Evolutionary conservation across 2,888 invertebrate species (phyloP).

Genomic region (Microdon myrmicae): DNA sequence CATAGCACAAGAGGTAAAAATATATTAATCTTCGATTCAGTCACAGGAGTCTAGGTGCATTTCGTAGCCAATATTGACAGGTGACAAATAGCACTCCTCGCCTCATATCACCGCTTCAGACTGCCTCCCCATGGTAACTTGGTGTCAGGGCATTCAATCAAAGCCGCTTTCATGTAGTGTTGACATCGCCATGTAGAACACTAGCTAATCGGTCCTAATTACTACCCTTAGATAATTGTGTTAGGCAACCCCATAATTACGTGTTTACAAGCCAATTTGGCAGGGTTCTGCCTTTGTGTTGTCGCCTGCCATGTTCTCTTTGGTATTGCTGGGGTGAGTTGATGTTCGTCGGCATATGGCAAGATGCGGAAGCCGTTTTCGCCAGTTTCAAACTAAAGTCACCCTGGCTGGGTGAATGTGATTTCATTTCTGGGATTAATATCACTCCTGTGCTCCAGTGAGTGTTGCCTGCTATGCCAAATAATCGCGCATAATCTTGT

Average conservation of each 20-base stretch:
- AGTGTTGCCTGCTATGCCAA: constrained; percentile 17
- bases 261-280: constrained; percentile 53
- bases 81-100: constrained; percentile 33
- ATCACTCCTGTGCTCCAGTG: constrained; percentile 15
- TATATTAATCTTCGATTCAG: too few species aligned
- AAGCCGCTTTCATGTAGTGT: constrained; percentile 28
- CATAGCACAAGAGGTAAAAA: too few species aligned
- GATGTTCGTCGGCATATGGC: constrained; percentile 24
- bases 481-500: constrained; percentile 33
- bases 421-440: constrained; percentile 29
- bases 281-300: constrained; percentile 40
- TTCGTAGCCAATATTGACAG: constrained; percentile 40
- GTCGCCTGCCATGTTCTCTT: too few species aligned
- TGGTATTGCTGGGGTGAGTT: constrained; percentile 24
- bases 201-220: constrained; percentile 48
- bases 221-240: constrained; percentile 49
- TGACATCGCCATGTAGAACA: constrained; percentile 43
- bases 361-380: constrained; percentile 7
- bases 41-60: too few species aligned
- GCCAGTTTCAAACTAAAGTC: constrained; percentile 6
- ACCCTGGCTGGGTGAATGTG: constrained; percentile 29
- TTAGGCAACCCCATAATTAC: constrained; percentile 51
- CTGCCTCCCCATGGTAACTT: neutral
- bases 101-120: neutral
- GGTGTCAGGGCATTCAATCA: constrained; percentile 42